A percentile compares a stretch with the other conserved stretches of the same genome.
These are phyloP conservation scores for Scaptomyza graminum DNA, from an alignment of 1,140 invertebrate genomes.

Conservation along the genomic window DNA sequence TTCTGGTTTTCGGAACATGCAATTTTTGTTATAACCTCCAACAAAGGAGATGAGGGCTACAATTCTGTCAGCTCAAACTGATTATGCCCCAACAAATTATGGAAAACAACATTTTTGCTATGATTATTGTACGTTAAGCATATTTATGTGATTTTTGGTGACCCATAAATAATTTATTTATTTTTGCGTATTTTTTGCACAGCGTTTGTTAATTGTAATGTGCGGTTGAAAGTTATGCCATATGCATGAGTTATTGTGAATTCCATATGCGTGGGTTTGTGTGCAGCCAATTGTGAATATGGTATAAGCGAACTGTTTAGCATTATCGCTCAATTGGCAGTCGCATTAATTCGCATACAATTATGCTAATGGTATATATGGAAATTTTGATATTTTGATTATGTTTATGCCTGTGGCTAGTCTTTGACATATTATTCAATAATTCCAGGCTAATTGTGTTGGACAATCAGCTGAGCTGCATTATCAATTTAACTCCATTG, in stretches of 20 bases:
- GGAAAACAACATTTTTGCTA: no score
- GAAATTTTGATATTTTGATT: slow-evolving; percentile 23
- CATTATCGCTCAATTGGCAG: slow-evolving; percentile 54
- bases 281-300: slow-evolving; percentile 24
- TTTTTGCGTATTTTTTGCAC: slow-evolving; percentile 5
- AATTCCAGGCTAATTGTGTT: slow-evolving; percentile 19
- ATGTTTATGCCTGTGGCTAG: slow-evolving; percentile 3
- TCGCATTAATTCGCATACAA: slow-evolving; percentile 30
- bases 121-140: no score
- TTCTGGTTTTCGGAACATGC: no score
- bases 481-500: neutral
- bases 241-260: slow-evolving; percentile 4
- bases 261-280: neutral
- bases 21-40: no score
- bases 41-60: no score
- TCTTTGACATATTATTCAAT: slow-evolving; percentile 18
- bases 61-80: no score
- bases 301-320: slow-evolving; percentile 26
- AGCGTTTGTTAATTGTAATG: slow-evolving; percentile 39
- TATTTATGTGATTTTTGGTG: neutral
- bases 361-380: slow-evolving; percentile 44
- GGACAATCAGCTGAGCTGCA: slow-evolving; percentile 2
- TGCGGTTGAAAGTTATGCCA: slow-evolving; percentile 3
- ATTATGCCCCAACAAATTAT: no score
- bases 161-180: slow-evolving; percentile 4